Percentiles rank a stretch among this genome's conserved stretches.
Evolutionary conservation across 1,140 invertebrate genomes (phyloP).

Genomic region (Andrena cerasifolii): DNA sequence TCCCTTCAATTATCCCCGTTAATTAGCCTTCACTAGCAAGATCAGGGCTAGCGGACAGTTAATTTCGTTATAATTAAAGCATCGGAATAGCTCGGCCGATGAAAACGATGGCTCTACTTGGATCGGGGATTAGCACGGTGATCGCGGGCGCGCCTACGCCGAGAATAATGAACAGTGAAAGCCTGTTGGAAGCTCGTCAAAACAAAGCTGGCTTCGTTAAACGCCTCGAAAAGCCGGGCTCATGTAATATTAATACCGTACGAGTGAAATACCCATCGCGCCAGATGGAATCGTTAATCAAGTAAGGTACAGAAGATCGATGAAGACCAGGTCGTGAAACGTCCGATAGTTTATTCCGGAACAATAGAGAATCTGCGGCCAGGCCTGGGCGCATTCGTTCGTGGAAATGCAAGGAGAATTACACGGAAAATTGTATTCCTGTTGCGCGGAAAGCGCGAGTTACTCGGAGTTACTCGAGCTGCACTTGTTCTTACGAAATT

Average conservation of each 20-base stretch:
- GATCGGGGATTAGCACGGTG: constrained; percentile 47
- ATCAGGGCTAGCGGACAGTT: constrained; percentile 10
- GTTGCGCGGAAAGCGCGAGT: neutral
- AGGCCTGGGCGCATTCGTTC: neutral
- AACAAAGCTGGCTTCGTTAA: constrained; percentile 37
- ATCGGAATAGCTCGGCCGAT: neutral
- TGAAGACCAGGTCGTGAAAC: neutral
- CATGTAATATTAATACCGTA: constrained; percentile 42
- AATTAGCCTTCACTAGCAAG: neutral
- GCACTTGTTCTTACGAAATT: neutral
- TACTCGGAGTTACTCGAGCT: neutral
- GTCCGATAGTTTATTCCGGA: neutral
- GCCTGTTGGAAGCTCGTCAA: constrained; percentile 49
- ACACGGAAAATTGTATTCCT: neutral
- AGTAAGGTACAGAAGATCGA: neutral
- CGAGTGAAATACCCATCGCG: constrained; percentile 18
- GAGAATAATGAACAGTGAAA: constrained; percentile 54
- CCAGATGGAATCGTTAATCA: constrained; percentile 13
- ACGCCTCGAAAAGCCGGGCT: constrained; percentile 5
- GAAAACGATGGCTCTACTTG: constrained; percentile 31
- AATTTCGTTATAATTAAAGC: constrained; percentile 18
- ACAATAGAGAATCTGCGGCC: neutral
- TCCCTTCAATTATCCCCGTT: constrained; percentile 6
- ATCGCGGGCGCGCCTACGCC: constrained; percentile 19
- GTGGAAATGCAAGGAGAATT: neutral